Percentiles rank a stretch among this genome's conserved stretches.
Conservation (phyloP, 2,888 invertebrate genomes). For the Spodoptera exigua region DNA sequence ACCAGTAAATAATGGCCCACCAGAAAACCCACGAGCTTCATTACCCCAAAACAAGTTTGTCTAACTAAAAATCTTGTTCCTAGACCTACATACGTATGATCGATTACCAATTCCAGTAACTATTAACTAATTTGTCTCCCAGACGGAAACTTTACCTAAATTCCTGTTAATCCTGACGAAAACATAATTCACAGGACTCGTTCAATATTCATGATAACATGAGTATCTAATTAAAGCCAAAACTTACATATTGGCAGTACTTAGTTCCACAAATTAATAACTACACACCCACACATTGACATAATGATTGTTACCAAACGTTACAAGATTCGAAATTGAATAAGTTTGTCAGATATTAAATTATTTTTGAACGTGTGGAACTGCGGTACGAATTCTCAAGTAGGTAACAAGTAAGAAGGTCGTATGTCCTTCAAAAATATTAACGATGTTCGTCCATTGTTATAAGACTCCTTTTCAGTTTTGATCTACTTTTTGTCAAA, state of each 20-base stretch:
- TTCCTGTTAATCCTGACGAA: slow-evolving; percentile 1
- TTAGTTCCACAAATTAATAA: slow-evolving; percentile 44
- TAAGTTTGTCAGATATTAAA: slow-evolving; percentile 45
- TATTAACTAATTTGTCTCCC: background rate
- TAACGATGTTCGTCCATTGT: too few species aligned
- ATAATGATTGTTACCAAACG: slow-evolving; percentile 39
- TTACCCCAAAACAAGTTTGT: too few species aligned
- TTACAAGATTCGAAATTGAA: slow-evolving; percentile 43
- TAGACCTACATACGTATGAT: background rate
- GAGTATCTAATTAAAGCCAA: slow-evolving; percentile 20
- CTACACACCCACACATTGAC: slow-evolving; percentile 30
- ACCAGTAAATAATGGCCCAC: too few species aligned
- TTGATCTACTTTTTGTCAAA: background rate
- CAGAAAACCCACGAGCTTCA: too few species aligned
- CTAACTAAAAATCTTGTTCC: too few species aligned
- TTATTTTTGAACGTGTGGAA: slow-evolving; percentile 8
- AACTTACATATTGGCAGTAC: slow-evolving; percentile 21
- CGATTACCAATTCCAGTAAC: slow-evolving; percentile 2
- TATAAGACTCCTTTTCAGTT: background rate
- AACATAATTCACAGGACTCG: slow-evolving; percentile 4
- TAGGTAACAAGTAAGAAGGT: background rate
- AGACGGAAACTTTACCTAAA: background rate
- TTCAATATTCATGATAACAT: slow-evolving; percentile 13
- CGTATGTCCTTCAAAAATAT: too few species aligned
- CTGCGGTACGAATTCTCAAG: slow-evolving; percentile 22